Evolutionary conservation across 2,113 vertebrate genomes (phyloP).

Genomic region (Brachyhypopomus gauderio): DNA sequence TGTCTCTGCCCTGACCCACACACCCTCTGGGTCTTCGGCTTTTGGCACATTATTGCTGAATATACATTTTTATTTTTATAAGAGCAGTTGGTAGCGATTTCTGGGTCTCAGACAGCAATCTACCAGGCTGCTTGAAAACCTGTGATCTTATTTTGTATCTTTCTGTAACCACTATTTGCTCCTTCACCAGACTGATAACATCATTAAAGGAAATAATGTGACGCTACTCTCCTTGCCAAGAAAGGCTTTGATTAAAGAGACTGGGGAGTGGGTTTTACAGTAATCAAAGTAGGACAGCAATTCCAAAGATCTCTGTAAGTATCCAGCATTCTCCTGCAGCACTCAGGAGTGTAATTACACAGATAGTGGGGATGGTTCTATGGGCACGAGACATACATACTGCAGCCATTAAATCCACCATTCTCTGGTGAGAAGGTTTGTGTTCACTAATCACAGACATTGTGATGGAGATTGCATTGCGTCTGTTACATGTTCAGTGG

Average conservation of each 20-base stretch:
- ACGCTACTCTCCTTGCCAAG: no score
- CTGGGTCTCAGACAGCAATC: not conserved
- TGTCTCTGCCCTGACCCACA: not conserved
- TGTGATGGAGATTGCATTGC: not conserved
- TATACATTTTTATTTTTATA: not conserved
- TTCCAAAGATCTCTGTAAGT: no score
- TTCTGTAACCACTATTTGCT: no score
- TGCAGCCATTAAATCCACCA: conserved; percentile 42
- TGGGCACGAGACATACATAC: conserved; percentile 50
- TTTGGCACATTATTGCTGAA: not conserved
- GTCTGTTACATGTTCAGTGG: not conserved
- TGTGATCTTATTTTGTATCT: no score
- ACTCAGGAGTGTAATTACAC: conserved; percentile 29
- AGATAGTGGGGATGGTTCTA: conserved; percentile 22
- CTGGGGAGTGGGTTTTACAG: no score
- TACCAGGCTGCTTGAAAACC: no score
- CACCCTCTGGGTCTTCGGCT: not conserved
- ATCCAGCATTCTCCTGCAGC: conserved; percentile 12
- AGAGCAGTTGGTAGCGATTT: not conserved
- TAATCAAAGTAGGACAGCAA: no score
- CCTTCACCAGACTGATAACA: no score
- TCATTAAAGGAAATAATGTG: no score
- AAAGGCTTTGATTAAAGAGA: no score
- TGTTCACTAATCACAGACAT: conserved; percentile 22
- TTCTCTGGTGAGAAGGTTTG: conserved; percentile 32